A percentile compares a stretch with the other conserved stretches of the same genome.
phyloP scores from a whole-genome alignment of 2,797 vertebrate species.

The Chanos chanos region DNA sequence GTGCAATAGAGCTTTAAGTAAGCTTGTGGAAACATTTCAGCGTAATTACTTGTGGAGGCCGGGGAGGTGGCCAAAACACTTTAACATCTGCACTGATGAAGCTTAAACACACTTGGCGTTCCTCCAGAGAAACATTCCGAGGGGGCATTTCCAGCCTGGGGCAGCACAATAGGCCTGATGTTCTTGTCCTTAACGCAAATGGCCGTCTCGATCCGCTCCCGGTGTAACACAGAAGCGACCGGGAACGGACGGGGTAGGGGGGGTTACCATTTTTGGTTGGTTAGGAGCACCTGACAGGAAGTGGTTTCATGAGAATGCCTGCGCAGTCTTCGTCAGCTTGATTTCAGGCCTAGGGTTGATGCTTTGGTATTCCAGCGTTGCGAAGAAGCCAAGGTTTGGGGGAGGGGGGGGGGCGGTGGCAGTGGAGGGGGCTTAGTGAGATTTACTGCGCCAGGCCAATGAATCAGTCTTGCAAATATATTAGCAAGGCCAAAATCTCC shows the following conservation, averaged over 20 bases:
- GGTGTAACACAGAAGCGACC: background rate
- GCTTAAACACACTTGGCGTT: constrained; percentile 42
- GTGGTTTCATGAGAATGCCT: constrained; percentile 14
- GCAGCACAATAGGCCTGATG: constrained; percentile 29
- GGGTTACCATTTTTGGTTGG: background rate
- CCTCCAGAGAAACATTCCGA: constrained; percentile 37
- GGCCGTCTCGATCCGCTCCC: constrained; percentile 4
- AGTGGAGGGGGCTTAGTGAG: constrained; percentile 5
- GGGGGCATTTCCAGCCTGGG: constrained; percentile 22
- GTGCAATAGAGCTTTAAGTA: constrained; percentile 9
- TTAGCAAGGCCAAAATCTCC: constrained; percentile 1
- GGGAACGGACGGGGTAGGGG: background rate
- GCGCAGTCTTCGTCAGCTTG: background rate
- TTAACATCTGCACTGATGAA: constrained; percentile 51
- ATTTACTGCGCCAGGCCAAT: constrained; percentile 13
- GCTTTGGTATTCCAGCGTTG: constrained; percentile 4
- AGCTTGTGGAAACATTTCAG: constrained; percentile 35
- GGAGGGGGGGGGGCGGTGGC: too few species aligned
- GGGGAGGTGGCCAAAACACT: constrained; percentile 36
- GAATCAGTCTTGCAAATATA: constrained; percentile 14
- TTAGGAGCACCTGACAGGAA: constrained; percentile 40
- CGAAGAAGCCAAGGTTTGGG: too few species aligned
- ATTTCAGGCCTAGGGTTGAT: constrained; percentile 8
- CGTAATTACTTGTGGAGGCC: constrained; percentile 35
- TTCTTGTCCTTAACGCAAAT: constrained; percentile 16